phyloP scores from a whole-genome alignment of 2,797 vertebrate species.

The Lophius americanus region DNA sequence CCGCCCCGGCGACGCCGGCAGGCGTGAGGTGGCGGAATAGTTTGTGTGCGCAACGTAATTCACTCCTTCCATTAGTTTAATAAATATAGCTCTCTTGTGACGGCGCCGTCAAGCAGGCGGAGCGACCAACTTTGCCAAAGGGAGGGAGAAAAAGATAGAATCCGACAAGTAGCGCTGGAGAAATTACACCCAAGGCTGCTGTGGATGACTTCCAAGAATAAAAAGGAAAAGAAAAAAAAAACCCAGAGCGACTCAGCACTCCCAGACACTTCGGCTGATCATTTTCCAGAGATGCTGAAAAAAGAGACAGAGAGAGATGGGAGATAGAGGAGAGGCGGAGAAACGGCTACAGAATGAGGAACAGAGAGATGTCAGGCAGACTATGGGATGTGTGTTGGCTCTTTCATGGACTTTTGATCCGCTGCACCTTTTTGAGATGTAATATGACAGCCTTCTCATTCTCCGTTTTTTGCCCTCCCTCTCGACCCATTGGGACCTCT shows the following conservation, averaged over 20 bases:
- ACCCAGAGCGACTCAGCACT: constrained; percentile 38
- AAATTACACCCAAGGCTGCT: constrained; percentile 44
- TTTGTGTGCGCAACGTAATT: constrained; percentile 55
- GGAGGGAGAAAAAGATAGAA: constrained; percentile 34
- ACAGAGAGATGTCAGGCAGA: constrained; percentile 22
- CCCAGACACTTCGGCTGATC: constrained; percentile 13
- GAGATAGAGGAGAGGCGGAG: constrained; percentile 26
- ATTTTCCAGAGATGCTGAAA: constrained; percentile 37
- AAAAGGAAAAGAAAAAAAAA: constrained; percentile 48
- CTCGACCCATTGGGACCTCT: constrained; percentile 44
- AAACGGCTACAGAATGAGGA: constrained; percentile 14
- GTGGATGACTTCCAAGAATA: constrained; percentile 53
- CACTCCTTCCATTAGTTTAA: constrained; percentile 79
- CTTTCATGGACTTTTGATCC: constrained; percentile 39
- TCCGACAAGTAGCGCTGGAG: constrained; percentile 50
- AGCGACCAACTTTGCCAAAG: constrained; percentile 48
- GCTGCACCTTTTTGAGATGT: constrained; percentile 45
- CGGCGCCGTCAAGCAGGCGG: constrained; percentile 64
- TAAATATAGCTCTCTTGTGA: constrained; percentile 71
- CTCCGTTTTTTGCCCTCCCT: constrained; percentile 12
- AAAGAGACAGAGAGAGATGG: constrained; percentile 35
- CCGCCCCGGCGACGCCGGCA: constrained; percentile 38
- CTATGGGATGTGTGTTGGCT: constrained; percentile 35
- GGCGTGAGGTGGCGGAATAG: constrained; percentile 35
- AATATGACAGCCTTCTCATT: constrained; percentile 41